Base-by-base conservation (phyloP, 2,113 vertebrate species). In the Forbesichthys papilliferus region DNA sequence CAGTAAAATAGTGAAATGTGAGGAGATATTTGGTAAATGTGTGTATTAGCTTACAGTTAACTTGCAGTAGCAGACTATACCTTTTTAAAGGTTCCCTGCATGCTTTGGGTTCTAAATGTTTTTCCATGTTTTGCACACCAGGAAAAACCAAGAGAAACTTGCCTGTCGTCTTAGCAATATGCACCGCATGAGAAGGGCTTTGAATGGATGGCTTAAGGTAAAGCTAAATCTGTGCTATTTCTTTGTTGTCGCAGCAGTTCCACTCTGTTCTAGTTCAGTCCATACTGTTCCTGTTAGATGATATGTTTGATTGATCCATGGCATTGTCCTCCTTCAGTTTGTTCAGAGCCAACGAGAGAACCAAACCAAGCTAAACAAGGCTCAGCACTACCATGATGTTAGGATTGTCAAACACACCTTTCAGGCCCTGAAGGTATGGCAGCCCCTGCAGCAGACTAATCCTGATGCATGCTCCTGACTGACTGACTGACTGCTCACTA, bases 191-290 rank as follows among this genome's bases (percentile, higher is more conserved):
- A 88, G 69, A 69, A 64, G 55, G 79, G 81, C 90, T 75, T 61
- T 93, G 66, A 74, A 71, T 18, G 77, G 78, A 75, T 93, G 92
- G 90, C 82, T 80, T 77, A 73, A 91, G 90, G 92, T 87, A 79
- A 14, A 3, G 42, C 16, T 58, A 34, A 20, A 13, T 87, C 60
- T 5, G 61, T 42, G 59, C n/a, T 59, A 8, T 53, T 51, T 63
- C 5, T 52, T 69, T 61, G 47, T 11, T 48, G 46, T 60, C 20
- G 27, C 27, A 27, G 27, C 27, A 27, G 27, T 27, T 27, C 27
- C 27, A 27, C 27, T 27, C 27, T 27, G 27, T 27, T 27, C 27
- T 27, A 27, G 2, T 27, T 27, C 27, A 8, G 36, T 42, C 36
- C 36, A 7, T 42, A 7, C 1, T 42, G 20, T 42, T 7, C 36